A percentile compares a stretch with the other conserved stretches of the same genome.
These are phyloP conservation scores for Pocillopora grandis DNA, from an alignment of 92 coral and sea anemone genomes.

Conservation along the genomic window DNA sequence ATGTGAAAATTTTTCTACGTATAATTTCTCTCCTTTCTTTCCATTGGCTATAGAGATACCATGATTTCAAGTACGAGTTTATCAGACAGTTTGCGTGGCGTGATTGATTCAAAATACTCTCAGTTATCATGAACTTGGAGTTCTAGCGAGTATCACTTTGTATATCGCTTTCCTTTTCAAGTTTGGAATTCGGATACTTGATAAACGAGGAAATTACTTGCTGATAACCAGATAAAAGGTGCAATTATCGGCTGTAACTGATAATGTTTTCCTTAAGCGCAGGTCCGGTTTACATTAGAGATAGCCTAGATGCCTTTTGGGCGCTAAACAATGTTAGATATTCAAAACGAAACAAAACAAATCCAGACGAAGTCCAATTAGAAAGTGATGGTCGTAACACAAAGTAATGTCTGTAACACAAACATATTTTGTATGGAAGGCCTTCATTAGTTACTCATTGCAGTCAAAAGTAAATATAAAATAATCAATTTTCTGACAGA, in stretches of 20 bases:
- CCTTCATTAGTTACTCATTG: too few species aligned
- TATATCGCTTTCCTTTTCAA: background rate
- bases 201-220: background rate
- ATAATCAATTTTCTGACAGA: too few species aligned
- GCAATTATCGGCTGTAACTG: background rate
- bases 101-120: too few species aligned
- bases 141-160: background rate
- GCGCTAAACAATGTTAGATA: background rate
- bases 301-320: background rate
- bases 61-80: too few species aligned
- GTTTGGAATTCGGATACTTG: slow-evolving; percentile 1
- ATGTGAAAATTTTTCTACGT: too few species aligned
- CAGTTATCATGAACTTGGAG: too few species aligned
- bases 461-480: too few species aligned
- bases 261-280: background rate
- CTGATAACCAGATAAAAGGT: background rate
- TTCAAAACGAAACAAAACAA: background rate
- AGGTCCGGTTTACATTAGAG: background rate
- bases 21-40: too few species aligned
- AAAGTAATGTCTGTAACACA: too few species aligned
- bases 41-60: too few species aligned
- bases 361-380: background rate
- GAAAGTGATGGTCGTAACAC: background rate
- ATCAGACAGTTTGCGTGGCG: too few species aligned
- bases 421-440: too few species aligned